Evolutionary conservation across 2,888 invertebrate genomes (phyloP).

Genomic region (Onchidella celtica): DNA sequence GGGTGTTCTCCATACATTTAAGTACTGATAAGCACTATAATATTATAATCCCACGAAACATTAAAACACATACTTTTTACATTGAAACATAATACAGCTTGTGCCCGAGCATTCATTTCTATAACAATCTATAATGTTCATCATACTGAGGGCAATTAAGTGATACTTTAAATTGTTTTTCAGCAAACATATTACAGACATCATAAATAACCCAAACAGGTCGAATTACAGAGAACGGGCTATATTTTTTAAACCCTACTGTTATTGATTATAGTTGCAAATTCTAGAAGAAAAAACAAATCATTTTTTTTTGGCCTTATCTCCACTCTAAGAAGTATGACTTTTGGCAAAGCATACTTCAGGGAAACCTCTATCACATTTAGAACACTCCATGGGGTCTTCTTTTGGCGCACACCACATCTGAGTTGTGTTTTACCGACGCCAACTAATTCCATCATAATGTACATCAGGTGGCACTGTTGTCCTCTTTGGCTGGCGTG

Average conservation of each 20-base stretch:
- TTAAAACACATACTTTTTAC: background rate
- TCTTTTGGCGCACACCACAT: background rate
- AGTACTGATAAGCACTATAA: background rate
- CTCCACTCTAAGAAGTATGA: background rate
- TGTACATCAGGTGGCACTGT: background rate
- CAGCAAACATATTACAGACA: background rate
- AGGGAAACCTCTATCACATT: background rate
- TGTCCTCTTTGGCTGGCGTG: background rate
- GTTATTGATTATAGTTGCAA: background rate
- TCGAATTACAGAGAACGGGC: background rate
- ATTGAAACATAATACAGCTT: background rate
- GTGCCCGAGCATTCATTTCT: background rate
- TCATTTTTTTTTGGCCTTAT: background rate
- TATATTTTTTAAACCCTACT: background rate
- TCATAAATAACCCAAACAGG: background rate
- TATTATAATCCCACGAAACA: background rate
- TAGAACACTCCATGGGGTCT: background rate
- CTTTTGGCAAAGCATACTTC: background rate
- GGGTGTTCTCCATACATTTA: background rate
- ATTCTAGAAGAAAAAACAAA: background rate
- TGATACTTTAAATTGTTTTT: background rate
- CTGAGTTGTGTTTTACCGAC: background rate
- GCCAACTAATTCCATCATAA: background rate
- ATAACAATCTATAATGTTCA: background rate
- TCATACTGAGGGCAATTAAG: background rate